These are phyloP conservation scores for Gibbula magus DNA, from an alignment of 2,888 invertebrate species.

Conservation along the genomic window DNA sequence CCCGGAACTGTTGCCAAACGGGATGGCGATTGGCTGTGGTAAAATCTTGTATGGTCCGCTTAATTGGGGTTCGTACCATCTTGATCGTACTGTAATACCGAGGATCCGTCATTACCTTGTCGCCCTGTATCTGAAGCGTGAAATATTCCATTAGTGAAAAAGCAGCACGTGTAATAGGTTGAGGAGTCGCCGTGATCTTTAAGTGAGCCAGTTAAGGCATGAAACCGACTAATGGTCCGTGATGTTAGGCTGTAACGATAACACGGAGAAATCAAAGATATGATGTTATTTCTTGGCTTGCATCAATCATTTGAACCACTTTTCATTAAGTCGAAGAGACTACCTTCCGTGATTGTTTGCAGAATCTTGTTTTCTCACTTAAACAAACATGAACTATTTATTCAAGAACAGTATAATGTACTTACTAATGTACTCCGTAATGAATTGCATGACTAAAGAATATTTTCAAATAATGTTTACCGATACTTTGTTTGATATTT, in stretches of 20 bases:
- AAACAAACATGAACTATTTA: too few relatives aligned
- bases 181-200: background rate
- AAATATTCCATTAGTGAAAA: slow-evolving; percentile 13
- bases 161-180: background rate
- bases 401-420: too few relatives aligned
- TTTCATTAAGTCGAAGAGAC: too few relatives aligned
- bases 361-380: too few relatives aligned
- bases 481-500: too few relatives aligned
- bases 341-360: too few relatives aligned
- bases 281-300: background rate
- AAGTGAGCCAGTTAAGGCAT: background rate
- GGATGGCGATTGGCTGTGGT: background rate
- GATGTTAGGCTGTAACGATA: background rate
- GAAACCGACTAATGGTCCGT: background rate
- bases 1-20: background rate
- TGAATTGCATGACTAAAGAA: too few relatives aligned
- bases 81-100: background rate
- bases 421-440: too few relatives aligned
- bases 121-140: background rate
- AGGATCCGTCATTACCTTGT: background rate
- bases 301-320: too few relatives aligned
- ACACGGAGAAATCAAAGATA: background rate
- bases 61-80: background rate
- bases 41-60: background rate
- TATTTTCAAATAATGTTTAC: too few relatives aligned